phyloP scores from a whole-genome alignment of 1,140 invertebrate species.

The Lepidurus couesii region DNA sequence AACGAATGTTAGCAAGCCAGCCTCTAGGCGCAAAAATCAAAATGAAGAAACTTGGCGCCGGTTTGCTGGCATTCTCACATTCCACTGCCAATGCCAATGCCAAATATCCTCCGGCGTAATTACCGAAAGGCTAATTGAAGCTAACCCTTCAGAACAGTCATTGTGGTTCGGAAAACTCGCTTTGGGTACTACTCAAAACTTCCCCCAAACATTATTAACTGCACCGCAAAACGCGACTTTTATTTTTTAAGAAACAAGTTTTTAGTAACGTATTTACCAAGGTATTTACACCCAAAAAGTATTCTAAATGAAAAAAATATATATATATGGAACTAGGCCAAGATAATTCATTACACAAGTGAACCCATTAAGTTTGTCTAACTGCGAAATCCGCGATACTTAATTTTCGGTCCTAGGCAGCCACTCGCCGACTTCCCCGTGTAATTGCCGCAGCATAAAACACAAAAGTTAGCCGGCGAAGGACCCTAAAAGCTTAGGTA shows the following conservation, averaged over 20 bases:
- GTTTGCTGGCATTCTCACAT: background rate
- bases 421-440: background rate
- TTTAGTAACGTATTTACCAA: background rate
- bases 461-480: background rate
- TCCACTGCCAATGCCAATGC: slow-evolving; percentile 4
- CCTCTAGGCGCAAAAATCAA: slow-evolving; percentile 4
- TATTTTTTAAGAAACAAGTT: background rate
- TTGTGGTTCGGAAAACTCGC: background rate
- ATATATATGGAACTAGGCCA: background rate
- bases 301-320: no score
- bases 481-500: background rate
- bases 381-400: background rate
- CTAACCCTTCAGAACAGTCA: slow-evolving; percentile 5
- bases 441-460: slow-evolving; percentile 12
- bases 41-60: slow-evolving; percentile 21
- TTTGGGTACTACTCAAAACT: background rate
- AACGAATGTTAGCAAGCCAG: background rate
- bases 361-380: background rate
- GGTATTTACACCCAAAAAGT: background rate
- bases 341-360: background rate
- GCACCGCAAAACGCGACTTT: background rate
- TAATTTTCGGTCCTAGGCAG: background rate
- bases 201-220: background rate
- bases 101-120: background rate
- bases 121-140: background rate